Evolutionary conservation across 2,797 vertebrate genomes (phyloP).

Genomic region (Pempheris klunzingeri): DNA sequence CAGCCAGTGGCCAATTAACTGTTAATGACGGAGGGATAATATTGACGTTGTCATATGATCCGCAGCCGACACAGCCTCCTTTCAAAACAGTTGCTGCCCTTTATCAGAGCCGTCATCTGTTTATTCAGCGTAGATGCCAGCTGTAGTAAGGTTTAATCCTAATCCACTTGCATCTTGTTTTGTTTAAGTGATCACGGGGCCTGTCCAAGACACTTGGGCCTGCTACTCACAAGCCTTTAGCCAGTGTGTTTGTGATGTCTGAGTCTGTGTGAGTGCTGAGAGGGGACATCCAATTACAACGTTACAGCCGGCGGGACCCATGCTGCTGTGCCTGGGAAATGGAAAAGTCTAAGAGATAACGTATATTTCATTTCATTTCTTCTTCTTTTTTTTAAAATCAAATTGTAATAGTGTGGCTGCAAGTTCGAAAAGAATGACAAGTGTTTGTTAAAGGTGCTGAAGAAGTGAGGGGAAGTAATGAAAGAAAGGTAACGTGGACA

Average conservation of each 20-base stretch:
- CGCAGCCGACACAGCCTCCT: slow-evolving; percentile 29
- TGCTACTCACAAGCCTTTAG: slow-evolving; percentile 32
- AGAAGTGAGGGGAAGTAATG: slow-evolving; percentile 33
- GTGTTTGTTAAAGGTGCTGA: slow-evolving; percentile 35
- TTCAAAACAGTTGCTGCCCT: slow-evolving; percentile 70
- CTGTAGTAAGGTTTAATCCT: slow-evolving; percentile 84
- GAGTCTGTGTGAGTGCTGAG: slow-evolving; percentile 36
- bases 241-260: slow-evolving; percentile 6
- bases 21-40: neutral
- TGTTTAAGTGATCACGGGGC: slow-evolving; percentile 81
- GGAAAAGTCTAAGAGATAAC: neutral
- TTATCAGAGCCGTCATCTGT: slow-evolving; percentile 72
- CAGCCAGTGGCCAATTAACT: neutral
- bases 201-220: slow-evolving; percentile 62
- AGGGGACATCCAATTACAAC: neutral
- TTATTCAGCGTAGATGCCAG: slow-evolving; percentile 69
- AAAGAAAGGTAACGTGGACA: slow-evolving; percentile 40
- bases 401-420: neutral
- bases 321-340: slow-evolving; percentile 6
- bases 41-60: neutral
- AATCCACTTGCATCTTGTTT: slow-evolving; percentile 85
- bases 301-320: neutral
- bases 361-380: neutral
- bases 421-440: neutral
- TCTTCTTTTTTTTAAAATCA: neutral